Base-by-base conservation (phyloP, 2,888 invertebrate species). In the Psylliodes chrysocephalus region DNA sequence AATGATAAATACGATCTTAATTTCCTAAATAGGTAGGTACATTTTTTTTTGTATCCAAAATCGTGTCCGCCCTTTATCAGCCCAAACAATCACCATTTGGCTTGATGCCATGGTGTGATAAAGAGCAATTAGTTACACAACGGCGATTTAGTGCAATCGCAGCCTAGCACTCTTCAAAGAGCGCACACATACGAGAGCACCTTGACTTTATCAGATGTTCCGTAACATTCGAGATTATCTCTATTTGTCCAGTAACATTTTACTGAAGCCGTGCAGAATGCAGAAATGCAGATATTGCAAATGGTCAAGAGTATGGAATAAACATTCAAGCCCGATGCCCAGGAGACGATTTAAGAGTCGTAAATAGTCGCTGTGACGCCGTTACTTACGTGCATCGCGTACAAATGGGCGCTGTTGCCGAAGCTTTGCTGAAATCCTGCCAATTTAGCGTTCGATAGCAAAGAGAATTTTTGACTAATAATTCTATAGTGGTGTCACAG, bases 171-270 rank as follows among this genome's bases (percentile, higher is more conserved):
- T 30, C 35, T 2, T 35, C 35, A 35, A 6, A 35, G 12, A 14
- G 35, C 46, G 2, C 14, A n/a, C 46, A 14, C 25, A 22, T 25
- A 46, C 46, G 22, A 17, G 25, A 40, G 19, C 47, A 56, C 35
- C 56, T 47, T 35, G 56, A 56, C 38, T 33, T 57, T 47, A 57
- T 57, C 56, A 33, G 47, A 47, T 57, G 56, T 57, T 57, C 47
- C 47, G 47, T 47, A 57, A 57, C 35, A 35, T 35, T 47, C 47
- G 25, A 57, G 56, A 57, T 57, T 57, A 57, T 57, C 47, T 57
- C 35, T 47, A 57, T 57, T 57, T 57, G 56, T 57, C 56, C 56
- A 57, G 56, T 57, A 56, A 56, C 46, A 47, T 56, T 56, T 56
- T 56, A 47, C 25, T 25, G 10, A 54, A n/a, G 17, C 28, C 28